Conservation (phyloP, 2,888 invertebrate species). For the Aporophyla lueneburgensis region DNA sequence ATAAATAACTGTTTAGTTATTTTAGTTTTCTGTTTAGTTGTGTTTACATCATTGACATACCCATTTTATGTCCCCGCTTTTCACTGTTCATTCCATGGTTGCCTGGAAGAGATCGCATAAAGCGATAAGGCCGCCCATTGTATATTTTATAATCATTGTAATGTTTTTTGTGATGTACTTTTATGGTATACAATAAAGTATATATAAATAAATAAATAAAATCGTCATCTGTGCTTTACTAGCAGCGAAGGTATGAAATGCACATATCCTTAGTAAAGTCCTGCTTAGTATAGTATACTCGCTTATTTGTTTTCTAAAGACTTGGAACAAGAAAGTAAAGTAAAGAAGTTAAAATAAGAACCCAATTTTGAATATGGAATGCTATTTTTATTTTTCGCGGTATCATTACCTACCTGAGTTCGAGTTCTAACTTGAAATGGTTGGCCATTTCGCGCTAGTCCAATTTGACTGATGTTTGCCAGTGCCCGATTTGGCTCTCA, state of each 20-base stretch:
- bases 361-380: constrained; percentile 27
- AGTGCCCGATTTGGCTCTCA: constrained; percentile 61
- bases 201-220: too few relatives aligned
- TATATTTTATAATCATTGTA: too few relatives aligned
- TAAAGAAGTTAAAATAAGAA: constrained; percentile 4
- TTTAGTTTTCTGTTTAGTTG: too few relatives aligned
- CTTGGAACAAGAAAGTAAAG: constrained; percentile 1
- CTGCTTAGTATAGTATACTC: not conserved
- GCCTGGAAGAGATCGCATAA: too few relatives aligned
- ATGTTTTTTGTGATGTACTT: too few relatives aligned
- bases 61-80: too few relatives aligned
- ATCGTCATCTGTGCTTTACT: not conserved
- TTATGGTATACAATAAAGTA: too few relatives aligned
- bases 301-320: not conserved
- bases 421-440: constrained; percentile 46
- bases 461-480: constrained; percentile 63
- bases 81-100: too few relatives aligned
- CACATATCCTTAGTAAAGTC: too few relatives aligned
- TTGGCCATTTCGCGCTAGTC: constrained; percentile 46
- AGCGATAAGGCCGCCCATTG: too few relatives aligned
- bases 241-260: not conserved
- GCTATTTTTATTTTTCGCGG: constrained; percentile 25
- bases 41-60: too few relatives aligned
- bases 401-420: constrained; percentile 39
- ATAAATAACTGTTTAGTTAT: too few relatives aligned